phyloP scores from a whole-genome alignment of 2,113 vertebrate genomes.

The Petroica traversi region DNA sequence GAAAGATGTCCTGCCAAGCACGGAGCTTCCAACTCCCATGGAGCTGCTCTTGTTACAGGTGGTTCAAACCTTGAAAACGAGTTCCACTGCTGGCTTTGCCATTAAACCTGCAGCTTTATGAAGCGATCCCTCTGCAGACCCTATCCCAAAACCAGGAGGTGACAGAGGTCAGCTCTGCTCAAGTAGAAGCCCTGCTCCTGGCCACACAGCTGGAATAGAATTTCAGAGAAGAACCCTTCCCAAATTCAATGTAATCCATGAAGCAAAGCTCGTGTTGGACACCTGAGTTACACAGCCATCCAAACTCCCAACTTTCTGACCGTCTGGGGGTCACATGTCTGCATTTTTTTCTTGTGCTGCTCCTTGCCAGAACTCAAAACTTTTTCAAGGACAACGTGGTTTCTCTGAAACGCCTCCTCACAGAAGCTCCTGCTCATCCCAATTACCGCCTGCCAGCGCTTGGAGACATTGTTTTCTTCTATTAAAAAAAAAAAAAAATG shows the following conservation, averaged over 20 bases:
- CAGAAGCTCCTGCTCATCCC: constrained; percentile 33
- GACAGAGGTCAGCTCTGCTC: neutral
- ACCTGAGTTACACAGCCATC: neutral
- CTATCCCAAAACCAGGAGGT: neutral
- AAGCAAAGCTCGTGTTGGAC: neutral
- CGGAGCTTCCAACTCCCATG: fast-evolving
- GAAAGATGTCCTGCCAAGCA: neutral
- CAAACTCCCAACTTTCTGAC: neutral
- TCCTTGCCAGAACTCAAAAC: constrained; percentile 15
- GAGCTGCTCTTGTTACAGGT: fast-evolving
- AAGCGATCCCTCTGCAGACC: neutral
- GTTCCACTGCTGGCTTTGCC: neutral
- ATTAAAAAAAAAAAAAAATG: constrained; percentile 59
- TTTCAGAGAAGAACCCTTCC: neutral
- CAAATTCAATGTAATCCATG: neutral
- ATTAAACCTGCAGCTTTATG: neutral
- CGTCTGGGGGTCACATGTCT: neutral
- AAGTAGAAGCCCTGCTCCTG: neutral
- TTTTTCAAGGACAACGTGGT: neutral
- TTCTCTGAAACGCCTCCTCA: constrained; percentile 9
- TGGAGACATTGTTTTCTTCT: constrained; percentile 46
- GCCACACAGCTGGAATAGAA: neutral
- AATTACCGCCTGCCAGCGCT: constrained; percentile 12
- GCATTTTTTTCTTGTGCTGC: neutral
- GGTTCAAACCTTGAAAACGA: neutral